Percentiles rank a stretch among this genome's conserved stretches.
phyloP scores from a whole-genome alignment of 2,888 invertebrate genomes.

The Rhingia campestris region DNA sequence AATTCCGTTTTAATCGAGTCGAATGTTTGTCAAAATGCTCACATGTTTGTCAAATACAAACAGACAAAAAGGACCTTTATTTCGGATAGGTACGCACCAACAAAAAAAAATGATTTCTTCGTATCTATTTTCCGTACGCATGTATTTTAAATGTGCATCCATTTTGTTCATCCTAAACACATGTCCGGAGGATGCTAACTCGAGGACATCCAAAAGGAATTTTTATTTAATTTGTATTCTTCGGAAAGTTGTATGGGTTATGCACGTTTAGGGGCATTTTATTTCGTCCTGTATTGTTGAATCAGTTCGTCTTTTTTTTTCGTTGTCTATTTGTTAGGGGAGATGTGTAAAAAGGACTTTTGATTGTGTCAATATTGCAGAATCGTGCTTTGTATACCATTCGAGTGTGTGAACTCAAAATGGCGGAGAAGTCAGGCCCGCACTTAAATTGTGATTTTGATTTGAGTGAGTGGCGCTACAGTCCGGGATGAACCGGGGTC shows the following conservation, averaged over 20 bases:
- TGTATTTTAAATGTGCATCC: constrained; percentile 65
- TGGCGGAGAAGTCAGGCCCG: constrained; percentile 2
- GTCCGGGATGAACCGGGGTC: too few relatives aligned
- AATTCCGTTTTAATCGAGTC: constrained; percentile 60
- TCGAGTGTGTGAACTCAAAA: constrained; percentile 5
- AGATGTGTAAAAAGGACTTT: background rate
- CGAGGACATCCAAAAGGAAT: background rate
- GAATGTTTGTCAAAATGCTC: constrained; percentile 37
- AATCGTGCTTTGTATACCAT: constrained; percentile 27
- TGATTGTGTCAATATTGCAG: constrained; percentile 25
- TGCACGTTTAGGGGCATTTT: constrained; percentile 30
- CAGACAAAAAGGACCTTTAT: constrained; percentile 30
- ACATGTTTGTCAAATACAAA: constrained; percentile 23
- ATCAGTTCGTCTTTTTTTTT: background rate
- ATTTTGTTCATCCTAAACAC: constrained; percentile 65
- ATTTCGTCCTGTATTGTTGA: constrained; percentile 31
- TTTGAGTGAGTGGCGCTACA: too few relatives aligned
- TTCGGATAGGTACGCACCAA: background rate
- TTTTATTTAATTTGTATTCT: background rate
- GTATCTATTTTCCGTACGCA: constrained; percentile 1
- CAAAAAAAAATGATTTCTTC: constrained; percentile 8
- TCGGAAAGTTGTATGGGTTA: constrained; percentile 3
- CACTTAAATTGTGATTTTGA: background rate
- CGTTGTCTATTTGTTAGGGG: background rate
- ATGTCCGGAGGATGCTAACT: constrained; percentile 39